Evolutionary conservation across 2,888 invertebrate genomes (phyloP), one percentile per base, ranked within the genome.

Genomic region (Minunthozetes semirufus): DNA sequence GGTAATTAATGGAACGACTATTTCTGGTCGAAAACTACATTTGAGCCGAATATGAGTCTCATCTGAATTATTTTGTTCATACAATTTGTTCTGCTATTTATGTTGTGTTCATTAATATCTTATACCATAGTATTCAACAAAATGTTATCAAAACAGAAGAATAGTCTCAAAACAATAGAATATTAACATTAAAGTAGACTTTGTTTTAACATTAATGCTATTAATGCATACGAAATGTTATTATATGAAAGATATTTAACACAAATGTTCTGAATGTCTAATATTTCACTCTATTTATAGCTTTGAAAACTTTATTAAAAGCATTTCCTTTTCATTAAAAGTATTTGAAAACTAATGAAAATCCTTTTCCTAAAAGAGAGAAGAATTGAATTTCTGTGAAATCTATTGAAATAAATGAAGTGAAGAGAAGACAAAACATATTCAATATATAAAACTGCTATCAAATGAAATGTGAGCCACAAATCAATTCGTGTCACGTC

Each of bases 401-500:
- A 48, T 48, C 29, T 72, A 27, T 61, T 61, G 61, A 50, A 71
- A 25, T 72, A 38, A 33, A 73, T 61, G 19, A 25, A 56, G 11
- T 61, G n/a, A 33, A 61, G 33, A 61, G n/a, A 27, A n/a, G n/a
- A 61, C 1, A 33, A 61, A 61, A 61, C 29, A 33, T 61, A 33
- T 59, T 33, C 27, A 17, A 13, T 61, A 11, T n/a, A 29, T 25
- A 61, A 61, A 61, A 33, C 29, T 29, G 25, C 22, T 22, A 42
- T 42, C 53, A 53, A 33, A 61, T 17, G 61, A 61, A 61, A 61
- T 61, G 33, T 61, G 29, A 61, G 61, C 61, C 61, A 61, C 61
- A 61, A 68, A 22, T 68, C 42, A 46, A 68, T 68, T 68, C 68
- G 46, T 46, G 68, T 68, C 68, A 68, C 68, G 68, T 68, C 15